Evolutionary conservation across 2,797 vertebrate genomes (phyloP).

Genomic region (Sparidentex hasta): DNA sequence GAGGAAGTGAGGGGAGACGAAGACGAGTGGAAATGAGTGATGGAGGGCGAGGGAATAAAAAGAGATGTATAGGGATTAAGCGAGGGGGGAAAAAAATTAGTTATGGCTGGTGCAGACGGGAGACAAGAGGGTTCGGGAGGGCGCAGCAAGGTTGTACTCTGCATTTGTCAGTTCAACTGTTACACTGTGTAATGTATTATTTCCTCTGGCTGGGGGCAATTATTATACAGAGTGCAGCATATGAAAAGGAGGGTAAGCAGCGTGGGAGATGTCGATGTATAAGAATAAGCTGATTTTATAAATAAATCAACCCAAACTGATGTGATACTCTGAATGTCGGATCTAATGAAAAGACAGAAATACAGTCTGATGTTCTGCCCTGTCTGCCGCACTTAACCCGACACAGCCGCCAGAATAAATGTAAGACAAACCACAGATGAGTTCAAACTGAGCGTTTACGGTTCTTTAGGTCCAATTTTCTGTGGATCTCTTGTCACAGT

Average conservation of each 20-base stretch:
- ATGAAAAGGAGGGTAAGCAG: conserved; percentile 2
- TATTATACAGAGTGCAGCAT: conserved; percentile 17
- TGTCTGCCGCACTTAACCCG: too few relatives aligned
- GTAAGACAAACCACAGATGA: too few relatives aligned
- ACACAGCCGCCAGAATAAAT: too few relatives aligned
- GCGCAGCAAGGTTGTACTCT: conserved; percentile 66
- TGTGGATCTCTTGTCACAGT: too few relatives aligned
- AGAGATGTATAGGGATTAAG: conserved; percentile 71
- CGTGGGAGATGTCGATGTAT: conserved; percentile 6
- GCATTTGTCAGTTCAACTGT: conserved; percentile 67
- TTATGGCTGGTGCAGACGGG: conserved; percentile 55
- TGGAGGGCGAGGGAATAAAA: conserved; percentile 68
- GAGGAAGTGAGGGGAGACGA: conserved; percentile 37
- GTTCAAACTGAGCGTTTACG: too few relatives aligned
- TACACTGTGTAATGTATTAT: conserved; percentile 47
- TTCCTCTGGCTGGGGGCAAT: conserved; percentile 26
- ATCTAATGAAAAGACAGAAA: not conserved
- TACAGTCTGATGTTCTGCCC: too few relatives aligned
- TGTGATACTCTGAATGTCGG: not conserved
- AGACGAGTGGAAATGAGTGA: conserved; percentile 55
- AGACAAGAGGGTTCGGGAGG: conserved; percentile 63
- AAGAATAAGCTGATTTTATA: conserved; percentile 5
- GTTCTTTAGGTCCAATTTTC: too few relatives aligned
- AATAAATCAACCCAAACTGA: not conserved
- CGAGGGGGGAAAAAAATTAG: conserved; percentile 56